These are phyloP conservation scores for Stomatorhinus walkeri DNA, from an alignment of 2,797 vertebrate species.

Conservation along the genomic window DNA sequence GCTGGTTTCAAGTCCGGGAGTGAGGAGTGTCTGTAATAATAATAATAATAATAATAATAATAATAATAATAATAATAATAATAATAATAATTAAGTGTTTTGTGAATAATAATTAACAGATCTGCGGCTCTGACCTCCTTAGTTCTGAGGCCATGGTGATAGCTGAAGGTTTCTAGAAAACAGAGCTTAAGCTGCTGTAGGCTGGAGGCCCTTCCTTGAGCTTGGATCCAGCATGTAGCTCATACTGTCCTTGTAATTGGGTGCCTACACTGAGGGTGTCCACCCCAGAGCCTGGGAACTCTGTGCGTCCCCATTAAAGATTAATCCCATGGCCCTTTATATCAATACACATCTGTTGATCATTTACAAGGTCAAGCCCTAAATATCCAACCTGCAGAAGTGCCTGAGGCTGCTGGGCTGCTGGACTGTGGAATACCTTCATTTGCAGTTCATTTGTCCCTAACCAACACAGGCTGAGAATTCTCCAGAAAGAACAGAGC, in stretches of 20 bases:
- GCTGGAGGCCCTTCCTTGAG: not conserved
- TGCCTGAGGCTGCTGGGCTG: not conserved
- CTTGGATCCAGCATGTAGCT: not conserved
- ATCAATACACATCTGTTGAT: not conserved
- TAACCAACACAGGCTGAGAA: not conserved
- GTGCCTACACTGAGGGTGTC: not conserved
- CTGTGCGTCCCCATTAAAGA: conserved; percentile 1
- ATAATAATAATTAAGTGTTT: not conserved
- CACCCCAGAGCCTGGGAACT: not conserved
- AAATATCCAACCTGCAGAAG: not conserved
- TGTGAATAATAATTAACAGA: not conserved
- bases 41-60: not conserved
- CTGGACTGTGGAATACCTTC: not conserved
- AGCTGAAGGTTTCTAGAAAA: not conserved
- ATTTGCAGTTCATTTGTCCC: not conserved
- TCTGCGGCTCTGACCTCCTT: not conserved
- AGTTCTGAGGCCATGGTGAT: not conserved
- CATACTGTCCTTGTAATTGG: not conserved
- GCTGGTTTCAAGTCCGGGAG: too few relatives aligned
- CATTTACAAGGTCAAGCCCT: not conserved
- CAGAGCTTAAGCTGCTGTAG: not conserved
- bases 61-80: not conserved
- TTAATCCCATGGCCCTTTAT: conserved; percentile 11
- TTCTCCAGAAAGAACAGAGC: not conserved
- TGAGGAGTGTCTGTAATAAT: not conserved